phyloP scores from a whole-genome alignment of 2,113 vertebrate species.

The Menura novaehollandiae region DNA sequence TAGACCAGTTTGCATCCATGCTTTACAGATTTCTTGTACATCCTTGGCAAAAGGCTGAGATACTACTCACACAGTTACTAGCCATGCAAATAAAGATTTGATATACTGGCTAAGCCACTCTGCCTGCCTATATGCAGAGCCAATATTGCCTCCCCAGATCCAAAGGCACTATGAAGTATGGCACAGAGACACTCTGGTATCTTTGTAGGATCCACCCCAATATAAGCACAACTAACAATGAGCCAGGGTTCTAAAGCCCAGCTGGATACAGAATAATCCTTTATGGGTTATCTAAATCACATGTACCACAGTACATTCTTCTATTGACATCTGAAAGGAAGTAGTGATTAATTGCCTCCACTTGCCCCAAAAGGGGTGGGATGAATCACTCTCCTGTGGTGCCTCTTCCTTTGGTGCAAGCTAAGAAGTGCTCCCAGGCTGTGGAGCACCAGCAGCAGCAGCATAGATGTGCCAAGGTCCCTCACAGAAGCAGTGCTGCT shows the following conservation, averaged over 20 bases:
- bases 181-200: neutral
- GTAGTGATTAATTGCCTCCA: neutral
- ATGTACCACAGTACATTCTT: neutral
- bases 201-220: neutral
- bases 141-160: neutral
- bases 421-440: neutral
- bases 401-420: neutral
- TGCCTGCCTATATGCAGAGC: no score
- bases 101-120: neutral
- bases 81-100: neutral
- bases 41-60: neutral
- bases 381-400: neutral
- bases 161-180: neutral
- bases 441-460: accelerated
- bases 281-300: neutral
- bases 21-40: neutral
- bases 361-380: neutral
- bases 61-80: neutral
- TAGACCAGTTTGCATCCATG: neutral
- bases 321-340: neutral
- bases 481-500: neutral
- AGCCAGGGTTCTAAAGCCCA: neutral
- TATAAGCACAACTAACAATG: neutral
- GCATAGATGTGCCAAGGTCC: neutral
- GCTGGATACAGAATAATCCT: neutral